These are phyloP conservation scores for Mythimna lalbum DNA, from an alignment of 2,888 invertebrate species.

Conservation along the genomic window DNA sequence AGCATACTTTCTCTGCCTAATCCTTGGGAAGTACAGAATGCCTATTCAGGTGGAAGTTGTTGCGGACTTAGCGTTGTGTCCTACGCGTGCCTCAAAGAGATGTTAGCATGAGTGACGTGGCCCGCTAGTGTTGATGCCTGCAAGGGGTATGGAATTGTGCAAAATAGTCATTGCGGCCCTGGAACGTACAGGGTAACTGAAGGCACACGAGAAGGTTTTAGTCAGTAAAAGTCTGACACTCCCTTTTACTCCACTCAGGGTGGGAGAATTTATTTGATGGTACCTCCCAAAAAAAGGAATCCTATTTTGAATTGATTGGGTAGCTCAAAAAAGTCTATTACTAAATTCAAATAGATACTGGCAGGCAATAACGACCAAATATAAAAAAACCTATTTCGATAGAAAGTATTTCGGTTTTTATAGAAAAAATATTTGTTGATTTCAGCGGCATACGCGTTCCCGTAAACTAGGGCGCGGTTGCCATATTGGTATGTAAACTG, in stretches of 20 bases:
- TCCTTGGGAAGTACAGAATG: neutral
- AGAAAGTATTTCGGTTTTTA: neutral
- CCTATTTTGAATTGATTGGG: neutral
- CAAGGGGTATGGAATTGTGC: no score
- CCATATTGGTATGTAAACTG: conserved; percentile 25
- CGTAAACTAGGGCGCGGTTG: conserved; percentile 13
- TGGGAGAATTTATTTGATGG: neutral
- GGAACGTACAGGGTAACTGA: no score
- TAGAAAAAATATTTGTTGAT: conserved; percentile 20
- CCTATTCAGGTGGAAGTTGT: no score
- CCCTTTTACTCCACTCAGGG: no score
- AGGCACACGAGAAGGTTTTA: no score
- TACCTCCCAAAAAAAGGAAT: neutral
- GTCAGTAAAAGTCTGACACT: no score
- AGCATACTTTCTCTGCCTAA: neutral
- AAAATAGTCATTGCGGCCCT: no score
- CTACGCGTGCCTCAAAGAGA: no score
- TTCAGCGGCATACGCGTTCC: conserved; percentile 2
- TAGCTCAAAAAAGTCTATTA: neutral
- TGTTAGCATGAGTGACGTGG: no score
- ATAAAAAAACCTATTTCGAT: neutral
- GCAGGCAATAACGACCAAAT: neutral
- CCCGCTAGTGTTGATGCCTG: no score
- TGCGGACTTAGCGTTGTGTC: no score
- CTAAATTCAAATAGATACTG: conserved; percentile 12